Percentiles rank a stretch among this genome's conserved stretches.
Conservation (phyloP, 1,140 invertebrate genomes). For the Drosophila orena region DNA sequence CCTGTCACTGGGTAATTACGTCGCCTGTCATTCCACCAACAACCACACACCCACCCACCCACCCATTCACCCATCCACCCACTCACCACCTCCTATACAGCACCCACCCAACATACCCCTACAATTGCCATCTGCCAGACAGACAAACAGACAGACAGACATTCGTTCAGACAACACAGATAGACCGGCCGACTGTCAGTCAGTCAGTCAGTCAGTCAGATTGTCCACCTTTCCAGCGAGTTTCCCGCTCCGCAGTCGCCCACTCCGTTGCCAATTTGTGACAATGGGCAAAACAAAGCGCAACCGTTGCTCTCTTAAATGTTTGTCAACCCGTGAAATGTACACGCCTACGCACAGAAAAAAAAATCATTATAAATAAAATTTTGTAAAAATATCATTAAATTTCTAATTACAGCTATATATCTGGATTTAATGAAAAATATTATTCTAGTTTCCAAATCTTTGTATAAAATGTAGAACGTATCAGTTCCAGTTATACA, state of each 20-base stretch:
- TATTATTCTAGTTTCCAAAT: too few species aligned
- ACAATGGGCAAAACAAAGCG: constrained; percentile 67
- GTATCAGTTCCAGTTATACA: too few species aligned
- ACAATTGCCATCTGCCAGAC: constrained; percentile 17
- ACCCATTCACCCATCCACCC: not conserved
- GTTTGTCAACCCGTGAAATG: constrained; percentile 61
- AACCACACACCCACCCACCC: not conserved
- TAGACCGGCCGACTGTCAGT: not conserved
- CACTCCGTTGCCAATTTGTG: constrained; percentile 48
- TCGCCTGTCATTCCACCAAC: constrained; percentile 40
- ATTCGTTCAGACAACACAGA: too few species aligned
- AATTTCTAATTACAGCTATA: too few species aligned
- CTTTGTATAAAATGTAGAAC: too few species aligned
- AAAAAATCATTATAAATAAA: not conserved
- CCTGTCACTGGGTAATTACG: constrained; percentile 56
- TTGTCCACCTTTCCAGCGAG: constrained; percentile 31
- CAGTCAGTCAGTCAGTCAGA: constrained; percentile 25
- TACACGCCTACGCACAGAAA: constrained; percentile 12
- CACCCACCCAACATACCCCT: not conserved
- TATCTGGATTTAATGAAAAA: too few species aligned
- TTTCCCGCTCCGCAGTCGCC: constrained; percentile 14
- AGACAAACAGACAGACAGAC: constrained; percentile 3
- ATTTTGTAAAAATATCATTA: not conserved
- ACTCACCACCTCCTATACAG: constrained; percentile 5
- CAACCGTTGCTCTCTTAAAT: constrained; percentile 73